A percentile compares a stretch with the other conserved stretches of the same genome.
These are phyloP conservation scores for Apaloderma vittatum DNA, from an alignment of 2,113 vertebrate species.

Conservation along the genomic window DNA sequence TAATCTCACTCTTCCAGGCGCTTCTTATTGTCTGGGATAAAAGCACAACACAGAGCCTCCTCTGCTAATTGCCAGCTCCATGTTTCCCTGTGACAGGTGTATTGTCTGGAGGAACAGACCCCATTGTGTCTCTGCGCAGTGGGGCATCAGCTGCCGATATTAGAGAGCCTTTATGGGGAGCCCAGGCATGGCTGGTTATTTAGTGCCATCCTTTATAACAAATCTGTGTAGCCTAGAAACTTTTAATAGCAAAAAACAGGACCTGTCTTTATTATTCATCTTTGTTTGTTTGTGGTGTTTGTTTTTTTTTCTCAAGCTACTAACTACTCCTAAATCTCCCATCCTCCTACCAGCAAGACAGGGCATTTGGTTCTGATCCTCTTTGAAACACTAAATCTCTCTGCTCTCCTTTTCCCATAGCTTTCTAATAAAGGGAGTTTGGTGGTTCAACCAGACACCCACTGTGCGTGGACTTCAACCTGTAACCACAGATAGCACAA, in stretches of 20 bases:
- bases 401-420: background rate
- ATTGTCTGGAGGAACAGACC: constrained; percentile 81
- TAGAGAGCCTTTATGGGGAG: constrained; percentile 35
- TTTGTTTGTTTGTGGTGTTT: background rate
- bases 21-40: constrained; percentile 79
- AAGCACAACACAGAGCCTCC: constrained; percentile 53
- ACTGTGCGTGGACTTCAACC: background rate
- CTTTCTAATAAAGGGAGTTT: background rate
- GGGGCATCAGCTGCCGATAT: constrained; percentile 66
- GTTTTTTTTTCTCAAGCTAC: background rate
- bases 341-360: background rate
- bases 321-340: constrained; percentile 28
- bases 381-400: background rate
- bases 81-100: constrained; percentile 76
- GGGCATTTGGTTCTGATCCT: background rate
- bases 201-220: constrained; percentile 38
- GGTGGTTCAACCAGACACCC: background rate
- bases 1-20: constrained; percentile 84
- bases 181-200: background rate
- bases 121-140: constrained; percentile 74
- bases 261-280: background rate
- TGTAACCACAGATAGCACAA: background rate
- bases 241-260: background rate
- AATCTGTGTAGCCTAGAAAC: constrained; percentile 49
- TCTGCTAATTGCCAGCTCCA: constrained; percentile 81